These are phyloP conservation scores for Agrypnia vestita DNA, from an alignment of 1,140 invertebrate genomes.

Conservation along the genomic window DNA sequence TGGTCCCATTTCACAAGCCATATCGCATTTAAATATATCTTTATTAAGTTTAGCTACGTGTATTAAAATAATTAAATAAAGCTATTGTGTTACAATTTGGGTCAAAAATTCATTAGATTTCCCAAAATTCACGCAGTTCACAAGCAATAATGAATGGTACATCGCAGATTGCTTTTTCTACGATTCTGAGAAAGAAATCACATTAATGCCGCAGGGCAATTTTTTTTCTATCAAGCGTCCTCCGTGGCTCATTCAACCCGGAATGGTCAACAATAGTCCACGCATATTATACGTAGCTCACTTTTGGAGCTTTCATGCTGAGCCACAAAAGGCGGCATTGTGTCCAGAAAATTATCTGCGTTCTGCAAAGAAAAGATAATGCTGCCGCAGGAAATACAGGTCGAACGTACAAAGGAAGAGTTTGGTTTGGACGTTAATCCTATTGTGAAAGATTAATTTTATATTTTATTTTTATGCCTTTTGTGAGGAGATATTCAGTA, in stretches of 20 bases:
- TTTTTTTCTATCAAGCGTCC: not conserved
- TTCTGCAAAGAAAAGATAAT: slow-evolving; percentile 20
- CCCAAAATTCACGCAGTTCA: no score
- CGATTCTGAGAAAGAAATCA: not conserved
- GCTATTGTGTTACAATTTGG: no score
- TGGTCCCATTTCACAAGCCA: no score
- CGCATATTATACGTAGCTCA: slow-evolving; percentile 4
- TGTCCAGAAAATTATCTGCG: slow-evolving; percentile 32
- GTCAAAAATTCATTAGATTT: no score
- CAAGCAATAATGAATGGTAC: no score
- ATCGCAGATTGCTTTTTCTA: no score
- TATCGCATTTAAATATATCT: no score
- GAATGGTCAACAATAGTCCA: not conserved
- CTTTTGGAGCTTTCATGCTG: not conserved
- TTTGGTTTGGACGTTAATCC: slow-evolving; percentile 23
- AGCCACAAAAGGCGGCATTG: slow-evolving; percentile 15
- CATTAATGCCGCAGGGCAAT: slow-evolving; percentile 13
- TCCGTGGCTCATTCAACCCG: not conserved
- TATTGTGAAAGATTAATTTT: slow-evolving; percentile 11
- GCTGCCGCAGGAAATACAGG: slow-evolving; percentile 8
- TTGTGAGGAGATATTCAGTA: not conserved
- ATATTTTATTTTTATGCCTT: not conserved
- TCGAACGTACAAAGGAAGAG: slow-evolving; percentile 12
- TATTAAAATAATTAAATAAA: no score
- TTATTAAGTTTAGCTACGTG: no score